phyloP scores from a whole-genome alignment of 2,797 vertebrate species.

The Clamator glandarius region DNA sequence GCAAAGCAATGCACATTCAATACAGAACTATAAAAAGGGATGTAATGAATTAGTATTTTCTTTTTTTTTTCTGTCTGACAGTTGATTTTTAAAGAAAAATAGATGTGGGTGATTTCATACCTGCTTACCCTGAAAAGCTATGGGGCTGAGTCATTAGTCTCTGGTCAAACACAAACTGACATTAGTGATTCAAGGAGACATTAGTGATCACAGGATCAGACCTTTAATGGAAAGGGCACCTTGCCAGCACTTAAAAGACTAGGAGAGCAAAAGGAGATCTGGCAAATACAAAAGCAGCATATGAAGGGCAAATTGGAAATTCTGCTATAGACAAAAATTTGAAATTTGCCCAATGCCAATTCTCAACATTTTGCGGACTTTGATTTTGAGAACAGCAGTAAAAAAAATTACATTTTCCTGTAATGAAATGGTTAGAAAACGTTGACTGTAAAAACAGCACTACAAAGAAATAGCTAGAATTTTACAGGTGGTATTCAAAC shows the following conservation, averaged over 20 bases:
- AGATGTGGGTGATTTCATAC: not conserved
- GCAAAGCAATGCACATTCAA: slow-evolving; percentile 15
- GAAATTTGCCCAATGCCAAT: not conserved
- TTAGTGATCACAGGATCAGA: not conserved
- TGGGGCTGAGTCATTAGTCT: not conserved
- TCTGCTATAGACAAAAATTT: not conserved
- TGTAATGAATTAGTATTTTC: not conserved
- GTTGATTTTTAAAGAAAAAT: slow-evolving; percentile 5
- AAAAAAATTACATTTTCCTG: slow-evolving; percentile 7
- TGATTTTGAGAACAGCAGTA: not conserved
- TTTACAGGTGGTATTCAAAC: slow-evolving; percentile 44
- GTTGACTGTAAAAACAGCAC: slow-evolving; percentile 2
- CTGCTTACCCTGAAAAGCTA: not conserved
- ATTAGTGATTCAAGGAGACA: not conserved
- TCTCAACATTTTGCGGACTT: not conserved
- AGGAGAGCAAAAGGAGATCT: not conserved
- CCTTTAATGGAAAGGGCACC: not conserved
- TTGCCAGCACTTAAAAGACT: not conserved
- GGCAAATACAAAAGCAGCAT: not conserved
- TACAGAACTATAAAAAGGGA: slow-evolving; percentile 29
- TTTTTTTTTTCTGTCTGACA: not conserved
- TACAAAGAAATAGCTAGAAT: slow-evolving; percentile 61
- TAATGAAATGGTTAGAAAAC: slow-evolving; percentile 18
- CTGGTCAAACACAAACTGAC: not conserved
- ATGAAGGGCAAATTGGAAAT: slow-evolving; percentile 24